phyloP scores from a whole-genome alignment of 2,888 invertebrate species.

The Himalopsyche anomala region DNA sequence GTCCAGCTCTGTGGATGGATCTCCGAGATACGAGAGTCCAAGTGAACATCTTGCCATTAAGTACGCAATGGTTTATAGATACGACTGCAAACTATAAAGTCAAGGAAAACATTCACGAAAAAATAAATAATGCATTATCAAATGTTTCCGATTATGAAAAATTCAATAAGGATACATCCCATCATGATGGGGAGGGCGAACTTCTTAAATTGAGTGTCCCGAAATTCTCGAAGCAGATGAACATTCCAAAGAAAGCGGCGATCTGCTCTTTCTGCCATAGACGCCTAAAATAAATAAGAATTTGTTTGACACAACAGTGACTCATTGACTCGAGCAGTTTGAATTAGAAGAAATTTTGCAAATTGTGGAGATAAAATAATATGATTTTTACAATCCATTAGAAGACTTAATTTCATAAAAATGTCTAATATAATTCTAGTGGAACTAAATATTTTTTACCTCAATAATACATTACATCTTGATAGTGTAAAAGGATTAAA shows the following conservation, averaged over 20 bases:
- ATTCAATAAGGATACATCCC: slow-evolving; percentile 86
- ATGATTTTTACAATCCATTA: too few species aligned
- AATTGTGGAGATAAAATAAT: too few species aligned
- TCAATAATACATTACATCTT: too few species aligned
- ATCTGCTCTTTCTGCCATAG: slow-evolving; percentile 88
- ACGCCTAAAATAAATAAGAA: slow-evolving; percentile 75
- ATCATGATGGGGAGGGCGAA: slow-evolving; percentile 94
- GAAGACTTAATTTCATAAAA: too few species aligned
- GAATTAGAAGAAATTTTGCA: too few species aligned
- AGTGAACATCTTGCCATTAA: slow-evolving; percentile 89
- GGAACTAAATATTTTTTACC: too few species aligned
- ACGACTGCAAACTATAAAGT: slow-evolving; percentile 75
- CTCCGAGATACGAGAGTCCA: slow-evolving; percentile 95
- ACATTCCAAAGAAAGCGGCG: slow-evolving; percentile 96
- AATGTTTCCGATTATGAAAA: not conserved
- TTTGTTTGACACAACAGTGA: too few species aligned
- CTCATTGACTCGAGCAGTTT: too few species aligned
- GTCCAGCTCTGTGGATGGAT: slow-evolving; percentile 91
- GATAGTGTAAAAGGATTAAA: too few species aligned
- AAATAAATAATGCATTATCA: slow-evolving; percentile 66
- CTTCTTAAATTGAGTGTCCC: slow-evolving; percentile 84
- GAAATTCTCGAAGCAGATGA: slow-evolving; percentile 85
- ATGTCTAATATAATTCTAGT: too few species aligned
- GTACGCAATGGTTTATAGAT: slow-evolving; percentile 85
- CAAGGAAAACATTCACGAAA: slow-evolving; percentile 49